Evolutionary conservation across 2,888 invertebrate species (phyloP), one percentile per base, ranked within the genome.

Genomic region (Diogma glabrata): DNA sequence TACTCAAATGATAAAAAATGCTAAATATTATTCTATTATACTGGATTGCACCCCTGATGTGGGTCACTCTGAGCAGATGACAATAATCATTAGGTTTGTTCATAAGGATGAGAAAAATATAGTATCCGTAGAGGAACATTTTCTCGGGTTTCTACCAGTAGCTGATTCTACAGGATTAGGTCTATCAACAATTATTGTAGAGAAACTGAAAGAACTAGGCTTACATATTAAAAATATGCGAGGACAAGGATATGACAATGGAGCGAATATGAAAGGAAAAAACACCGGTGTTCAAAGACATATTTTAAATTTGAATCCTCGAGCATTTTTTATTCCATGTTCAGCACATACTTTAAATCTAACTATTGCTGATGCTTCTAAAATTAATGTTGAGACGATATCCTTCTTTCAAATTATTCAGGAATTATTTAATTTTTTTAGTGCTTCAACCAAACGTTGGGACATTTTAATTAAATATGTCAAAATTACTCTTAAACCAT

Each of bases 331-430:
- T 16, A 38, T 38, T 38, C 38, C 38, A 38, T 38, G 38, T 9
- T 38, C 38, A 38, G 12, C 38, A 38, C 38, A 38, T 38, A 38
- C 16, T 38, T 38, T 38, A 14, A 38, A 38, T 38, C 19, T 38
- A 38, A 38, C 38, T 9, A 10, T 38, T 10, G 16, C 38, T 38
- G 38, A 38, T 38, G 38, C 12, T 14, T 16, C 14, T 38, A 38
- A 38, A 38, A 38, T 14, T 38, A 38, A 38, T 14, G 38, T 38
- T 38, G 38, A 38, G n/a, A n/a, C n/a, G n/a, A n/a, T n/a, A n/a
- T n/a, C n/a, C n/a, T n/a, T n/a, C n/a, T n/a, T n/a, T n/a, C 16
- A 38, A 38, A 14, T 16, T 38, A 38, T 38, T 38, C 12, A 38
- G 19, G 38, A 14, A 14, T 38, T 38, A 16, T 16, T 14, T 38